Evolutionary conservation across 2,888 invertebrate species (phyloP), one percentile per base, ranked within the genome.

Genomic region (Mesochorus sp.): DNA sequence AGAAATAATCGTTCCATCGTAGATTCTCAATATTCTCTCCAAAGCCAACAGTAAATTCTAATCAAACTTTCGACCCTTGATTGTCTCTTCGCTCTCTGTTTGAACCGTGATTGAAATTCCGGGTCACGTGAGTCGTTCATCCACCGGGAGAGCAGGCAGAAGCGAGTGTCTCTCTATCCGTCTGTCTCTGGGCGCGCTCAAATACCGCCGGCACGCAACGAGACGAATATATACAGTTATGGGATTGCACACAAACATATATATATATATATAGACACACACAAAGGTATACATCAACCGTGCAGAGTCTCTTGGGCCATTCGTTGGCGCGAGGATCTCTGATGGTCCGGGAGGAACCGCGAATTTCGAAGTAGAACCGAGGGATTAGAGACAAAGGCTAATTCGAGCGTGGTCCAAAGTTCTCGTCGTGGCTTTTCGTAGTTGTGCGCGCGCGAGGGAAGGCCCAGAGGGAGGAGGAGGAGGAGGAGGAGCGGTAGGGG

Each of bases 81-180:
- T 79, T 78, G 78, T 78, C 78, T 78, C 74, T 53, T 44, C 28
- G 51, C 64, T 70, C 61, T 70, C 70, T 79, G 78, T 75, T 79
- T 79, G 66, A 79, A 79, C 66, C 59, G 75, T 79, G 75, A 79
- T 79, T 79, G 78, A 79, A 79, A 79, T 79, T 79, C 78, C 78
- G 75, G 78, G 78, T 79, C 78, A 79, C 59, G 70, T 75, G 78
- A 79, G 66, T 66, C 70, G 75, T 79, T 79, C 78, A 59, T 49
- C 67, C 61, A 61, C 37, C 39, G 71, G 39, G n/a, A n/a, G n/a
- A n/a, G n/a, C n/a, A n/a, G 37, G 61, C 26, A 24, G 49, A 59
- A n/a, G n/a, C n/a, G 49, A 12, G 34, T 28, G 44, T 53, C 53
- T 12, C 26, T 31, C 66, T 17, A 42, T 31, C 67, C 44, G 44